A percentile compares a stretch with the other conserved stretches of the same genome.
phyloP scores from a whole-genome alignment of 1,140 invertebrate species.

The Zaprionus kolodkinae region DNA sequence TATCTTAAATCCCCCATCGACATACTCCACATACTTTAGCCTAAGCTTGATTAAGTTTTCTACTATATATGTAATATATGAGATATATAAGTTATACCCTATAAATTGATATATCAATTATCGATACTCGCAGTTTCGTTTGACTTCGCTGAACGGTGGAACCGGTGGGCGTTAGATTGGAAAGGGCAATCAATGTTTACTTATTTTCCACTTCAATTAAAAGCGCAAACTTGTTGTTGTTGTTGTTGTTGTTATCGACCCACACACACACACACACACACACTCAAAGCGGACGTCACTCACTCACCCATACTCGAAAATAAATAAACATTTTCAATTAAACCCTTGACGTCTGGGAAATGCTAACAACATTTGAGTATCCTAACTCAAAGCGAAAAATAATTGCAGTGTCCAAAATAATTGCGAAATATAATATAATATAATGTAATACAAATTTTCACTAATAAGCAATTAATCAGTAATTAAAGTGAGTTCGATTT shows the following conservation, averaged over 20 bases:
- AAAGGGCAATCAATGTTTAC: conserved; percentile 22
- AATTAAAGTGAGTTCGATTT: not conserved
- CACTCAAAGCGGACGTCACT: not conserved
- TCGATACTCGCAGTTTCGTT: not conserved
- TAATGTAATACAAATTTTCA: too few species aligned
- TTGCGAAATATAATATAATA: not conserved
- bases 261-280: conserved; percentile 20
- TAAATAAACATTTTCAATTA: conserved; percentile 68
- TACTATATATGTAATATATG: not conserved
- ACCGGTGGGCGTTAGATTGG: not conserved
- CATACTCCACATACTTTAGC: not conserved
- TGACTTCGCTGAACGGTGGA: not conserved
- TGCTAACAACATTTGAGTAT: conserved; percentile 25
- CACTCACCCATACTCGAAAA: conserved; percentile 12
- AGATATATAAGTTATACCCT: conserved; percentile 13
- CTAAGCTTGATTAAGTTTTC: not conserved
- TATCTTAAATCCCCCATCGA: not conserved
- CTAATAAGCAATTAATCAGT: too few species aligned
- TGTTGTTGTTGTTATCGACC: conserved; percentile 6
- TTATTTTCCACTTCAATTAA: conserved; percentile 42
- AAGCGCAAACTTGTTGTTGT: conserved; percentile 33
- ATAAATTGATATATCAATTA: conserved; percentile 28
- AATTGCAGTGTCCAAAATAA: not conserved
- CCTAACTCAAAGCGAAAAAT: not conserved
- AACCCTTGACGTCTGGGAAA: not conserved